phyloP scores from a whole-genome alignment of 2,888 invertebrate genomes.

The Dascillus cervinus region DNA sequence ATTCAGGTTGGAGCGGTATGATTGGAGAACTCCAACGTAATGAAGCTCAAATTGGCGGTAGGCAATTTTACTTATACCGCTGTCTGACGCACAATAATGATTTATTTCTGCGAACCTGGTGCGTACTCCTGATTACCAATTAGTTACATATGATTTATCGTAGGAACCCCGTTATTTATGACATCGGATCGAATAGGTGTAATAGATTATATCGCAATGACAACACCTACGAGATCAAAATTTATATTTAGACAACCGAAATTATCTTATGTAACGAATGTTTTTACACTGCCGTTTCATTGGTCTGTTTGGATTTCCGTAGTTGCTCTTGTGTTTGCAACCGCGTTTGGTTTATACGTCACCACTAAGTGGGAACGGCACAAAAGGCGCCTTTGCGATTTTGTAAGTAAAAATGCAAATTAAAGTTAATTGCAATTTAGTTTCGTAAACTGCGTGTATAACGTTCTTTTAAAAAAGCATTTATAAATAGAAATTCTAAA shows the following conservation, averaged over 20 bases:
- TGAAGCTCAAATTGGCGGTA: constrained; percentile 46
- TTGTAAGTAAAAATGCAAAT: not conserved
- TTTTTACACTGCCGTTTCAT: constrained; percentile 62
- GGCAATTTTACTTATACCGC: no score
- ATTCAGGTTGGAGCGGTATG: constrained; percentile 57
- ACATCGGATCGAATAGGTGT: constrained; percentile 52
- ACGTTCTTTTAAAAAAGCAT: no score
- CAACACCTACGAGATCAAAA: constrained; percentile 58
- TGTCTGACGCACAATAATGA: no score
- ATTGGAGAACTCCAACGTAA: constrained; percentile 52
- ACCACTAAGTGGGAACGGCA: constrained; percentile 42
- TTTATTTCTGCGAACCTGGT: no score
- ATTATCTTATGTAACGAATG: constrained; percentile 61
- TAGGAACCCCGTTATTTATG: constrained; percentile 58
- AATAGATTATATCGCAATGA: constrained; percentile 60
- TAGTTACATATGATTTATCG: no score
- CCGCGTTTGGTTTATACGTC: constrained; percentile 38
- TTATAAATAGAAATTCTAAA: no score
- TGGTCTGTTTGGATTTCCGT: constrained; percentile 57
- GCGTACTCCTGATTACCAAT: no score
- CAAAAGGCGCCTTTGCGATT: constrained; percentile 9
- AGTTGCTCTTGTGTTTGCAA: constrained; percentile 42
- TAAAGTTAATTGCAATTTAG: no score
- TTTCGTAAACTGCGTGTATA: no score
- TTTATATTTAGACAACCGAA: constrained; percentile 68